Base-by-base conservation (phyloP, 2,888 invertebrate species). In the Emmelina monodactyla region DNA sequence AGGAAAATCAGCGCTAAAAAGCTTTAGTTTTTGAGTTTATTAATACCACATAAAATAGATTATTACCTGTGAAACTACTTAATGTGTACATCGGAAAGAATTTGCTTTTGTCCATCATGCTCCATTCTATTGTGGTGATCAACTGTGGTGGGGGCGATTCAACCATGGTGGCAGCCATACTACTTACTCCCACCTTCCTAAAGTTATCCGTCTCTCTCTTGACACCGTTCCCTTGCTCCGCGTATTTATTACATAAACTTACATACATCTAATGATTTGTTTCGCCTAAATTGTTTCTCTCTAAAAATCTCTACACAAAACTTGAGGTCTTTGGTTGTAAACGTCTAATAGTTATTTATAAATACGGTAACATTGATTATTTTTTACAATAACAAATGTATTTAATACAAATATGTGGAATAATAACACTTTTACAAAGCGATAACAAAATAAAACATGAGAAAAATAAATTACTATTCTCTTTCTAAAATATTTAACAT, bases 41-140 rank as follows among this genome's bases (percentile, higher is more conserved):
- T n/a, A n/a, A n/a, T n/a, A n/a, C n/a, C n/a, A n/a, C n/a, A n/a
- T n/a, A n/a, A n/a, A n/a, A n/a, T n/a, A n/a, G n/a, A n/a, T n/a
- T n/a, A n/a, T 87, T 73, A 58, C 92, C 86, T 44, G 88, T 83
- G 49, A 94, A 90, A 31, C 92, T 91, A 57, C 95, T 96, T 10
- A 94, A 71, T 79, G 96, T 90, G 37, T 94, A 94, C 37, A 97
- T 72, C 0, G 97, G 96, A 58, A 93, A 93, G 63, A 97, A 98
- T 61, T 94, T 95, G 31, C 83, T 84, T 57, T 94, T 96, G 67
- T 98, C 92, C 94, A 98, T 92, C 97, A 98, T 98, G 47, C 95
- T 87, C 92, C 97, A 94, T 71, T 98, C 97, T 42, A 98, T 95
- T 4, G 90, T 94, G 15, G 87, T 88, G 41, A 92, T 89, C 35